Conservation (phyloP, 64 coral and sea anemone species). For the Trachythela sp. region DNA sequence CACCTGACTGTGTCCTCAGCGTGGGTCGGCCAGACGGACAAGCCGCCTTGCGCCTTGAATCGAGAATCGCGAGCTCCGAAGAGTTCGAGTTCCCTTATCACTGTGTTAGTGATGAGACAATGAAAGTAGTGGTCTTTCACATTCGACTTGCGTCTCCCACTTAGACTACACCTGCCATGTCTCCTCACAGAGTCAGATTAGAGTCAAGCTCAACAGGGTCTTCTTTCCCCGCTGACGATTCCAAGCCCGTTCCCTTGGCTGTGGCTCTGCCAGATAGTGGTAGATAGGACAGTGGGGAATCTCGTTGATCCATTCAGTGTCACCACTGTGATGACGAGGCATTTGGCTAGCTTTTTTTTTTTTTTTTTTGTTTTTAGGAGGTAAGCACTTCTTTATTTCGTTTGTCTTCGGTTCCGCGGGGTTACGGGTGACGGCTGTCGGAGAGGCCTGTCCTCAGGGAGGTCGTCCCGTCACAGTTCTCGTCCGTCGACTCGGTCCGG, state of each 20-base stretch:
- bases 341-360: slow-evolving; percentile 22
- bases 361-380: no score
- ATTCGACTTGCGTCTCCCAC: background rate
- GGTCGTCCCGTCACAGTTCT: no score
- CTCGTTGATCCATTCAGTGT: slow-evolving; percentile 22
- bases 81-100: background rate
- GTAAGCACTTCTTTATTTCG: no score
- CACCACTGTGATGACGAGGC: slow-evolving; percentile 18
- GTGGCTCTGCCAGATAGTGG: slow-evolving; percentile 21
- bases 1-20: background rate
- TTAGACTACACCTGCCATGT: background rate
- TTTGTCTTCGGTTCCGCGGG: no score
- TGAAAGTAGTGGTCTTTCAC: background rate
- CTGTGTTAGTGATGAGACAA: background rate
- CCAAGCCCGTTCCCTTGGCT: slow-evolving; percentile 27
- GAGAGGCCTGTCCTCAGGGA: no score
- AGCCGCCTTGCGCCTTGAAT: no score
- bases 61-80: no score
- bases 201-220: slow-evolving; percentile 28
- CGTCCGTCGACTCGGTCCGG: no score
- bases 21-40: background rate
- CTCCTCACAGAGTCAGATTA: background rate
- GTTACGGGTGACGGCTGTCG: no score
- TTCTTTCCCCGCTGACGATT: background rate
- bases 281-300: slow-evolving; percentile 22